These are phyloP conservation scores for Dolichallabes microphthalmus DNA, from an alignment of 2,113 vertebrate species.

Conservation along the genomic window DNA sequence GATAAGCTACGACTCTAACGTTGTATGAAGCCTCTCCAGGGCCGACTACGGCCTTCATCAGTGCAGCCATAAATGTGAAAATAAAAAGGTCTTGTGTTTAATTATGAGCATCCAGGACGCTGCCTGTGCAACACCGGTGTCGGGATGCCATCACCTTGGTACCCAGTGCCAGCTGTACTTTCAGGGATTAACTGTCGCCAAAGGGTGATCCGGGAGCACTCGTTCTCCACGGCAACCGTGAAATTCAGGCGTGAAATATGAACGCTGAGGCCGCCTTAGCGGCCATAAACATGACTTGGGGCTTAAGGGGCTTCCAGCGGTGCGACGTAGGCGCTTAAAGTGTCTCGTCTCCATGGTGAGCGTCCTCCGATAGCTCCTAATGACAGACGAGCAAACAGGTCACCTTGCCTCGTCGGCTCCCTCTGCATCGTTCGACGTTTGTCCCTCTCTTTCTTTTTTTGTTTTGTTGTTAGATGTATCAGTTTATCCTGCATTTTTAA, in stretches of 20 bases:
- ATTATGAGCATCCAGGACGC: conserved; percentile 30
- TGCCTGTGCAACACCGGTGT: neutral
- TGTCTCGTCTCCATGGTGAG: conserved; percentile 47
- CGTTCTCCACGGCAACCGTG: conserved; percentile 45
- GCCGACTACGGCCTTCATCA: conserved; percentile 13
- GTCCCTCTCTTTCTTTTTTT: neutral
- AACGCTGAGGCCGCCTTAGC: conserved; percentile 33
- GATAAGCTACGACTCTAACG: neutral
- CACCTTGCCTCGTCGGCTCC: neutral
- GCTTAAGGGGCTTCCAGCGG: conserved; percentile 37
- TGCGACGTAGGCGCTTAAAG: conserved; percentile 17
- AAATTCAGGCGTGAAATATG: conserved; percentile 45
- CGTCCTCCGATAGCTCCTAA: conserved; percentile 13
- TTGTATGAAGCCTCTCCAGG: conserved; percentile 22
- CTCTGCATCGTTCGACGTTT: neutral
- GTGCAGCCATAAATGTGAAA: conserved; percentile 34
- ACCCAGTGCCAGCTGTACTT: conserved; percentile 41
- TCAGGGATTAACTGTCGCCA: conserved; percentile 43
- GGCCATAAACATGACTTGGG: conserved; percentile 44
- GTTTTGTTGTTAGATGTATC: neutral
- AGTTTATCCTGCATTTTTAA: neutral
- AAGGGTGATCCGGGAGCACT: conserved; percentile 30
- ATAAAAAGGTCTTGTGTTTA: conserved; percentile 42
- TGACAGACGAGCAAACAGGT: conserved; percentile 11
- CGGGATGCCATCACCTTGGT: conserved; percentile 30